Conservation (phyloP, 2,797 vertebrate genomes). For the Geotria australis region DNA sequence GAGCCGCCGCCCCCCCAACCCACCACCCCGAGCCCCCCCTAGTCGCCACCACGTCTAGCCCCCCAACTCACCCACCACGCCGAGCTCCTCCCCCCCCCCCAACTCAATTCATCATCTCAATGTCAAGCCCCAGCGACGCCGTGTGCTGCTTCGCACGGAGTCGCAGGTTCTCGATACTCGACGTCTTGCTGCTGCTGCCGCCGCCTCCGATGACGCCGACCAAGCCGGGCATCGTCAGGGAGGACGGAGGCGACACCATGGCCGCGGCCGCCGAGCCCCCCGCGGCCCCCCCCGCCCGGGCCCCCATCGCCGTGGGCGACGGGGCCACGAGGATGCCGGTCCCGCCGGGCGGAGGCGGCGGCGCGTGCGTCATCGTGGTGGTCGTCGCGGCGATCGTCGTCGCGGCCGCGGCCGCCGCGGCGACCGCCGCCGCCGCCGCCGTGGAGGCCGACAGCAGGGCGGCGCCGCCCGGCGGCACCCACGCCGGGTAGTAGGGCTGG, state of each 20-base stretch:
- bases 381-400: background rate
- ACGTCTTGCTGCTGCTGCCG: slow-evolving; percentile 94
- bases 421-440: background rate
- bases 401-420: background rate
- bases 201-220: too few species aligned
- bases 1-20: too few species aligned
- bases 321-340: background rate
- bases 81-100: too few species aligned
- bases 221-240: too few species aligned
- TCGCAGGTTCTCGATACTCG: slow-evolving; percentile 87
- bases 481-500: slow-evolving; percentile 82
- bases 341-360: background rate
- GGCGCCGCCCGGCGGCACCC: too few species aligned
- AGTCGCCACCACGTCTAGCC: too few species aligned
- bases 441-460: too few species aligned
- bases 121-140: slow-evolving; percentile 70
- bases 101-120: too few species aligned
- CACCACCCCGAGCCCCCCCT: too few species aligned
- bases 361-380: background rate
- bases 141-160: slow-evolving; percentile 89
- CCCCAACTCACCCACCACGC: too few species aligned
- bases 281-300: background rate
- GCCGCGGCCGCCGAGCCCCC: background rate
- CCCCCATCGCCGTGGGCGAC: background rate
- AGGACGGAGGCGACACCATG: too few species aligned